Evolutionary conservation across 2,797 vertebrate species (phyloP).

Genomic region (Silurus lanzhouensis): DNA sequence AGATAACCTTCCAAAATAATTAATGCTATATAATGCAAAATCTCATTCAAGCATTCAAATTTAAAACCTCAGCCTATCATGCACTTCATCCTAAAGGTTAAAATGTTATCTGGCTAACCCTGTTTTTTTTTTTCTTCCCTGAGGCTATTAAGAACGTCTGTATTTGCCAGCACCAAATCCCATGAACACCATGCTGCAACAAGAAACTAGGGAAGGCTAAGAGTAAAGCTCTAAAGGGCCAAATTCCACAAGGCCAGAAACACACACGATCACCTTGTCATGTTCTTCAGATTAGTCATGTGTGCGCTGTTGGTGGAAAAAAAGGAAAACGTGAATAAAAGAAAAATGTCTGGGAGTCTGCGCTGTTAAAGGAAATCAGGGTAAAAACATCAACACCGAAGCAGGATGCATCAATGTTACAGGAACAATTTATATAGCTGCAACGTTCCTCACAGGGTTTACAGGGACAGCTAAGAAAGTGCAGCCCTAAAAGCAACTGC

Average conservation of each 20-base stretch:
- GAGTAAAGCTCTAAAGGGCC: conserved; percentile 43
- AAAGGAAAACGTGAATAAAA: conserved; percentile 70
- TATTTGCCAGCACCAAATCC: conserved; percentile 16
- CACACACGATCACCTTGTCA: conserved; percentile 80
- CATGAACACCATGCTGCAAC: conserved; percentile 4
- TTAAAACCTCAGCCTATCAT: neutral
- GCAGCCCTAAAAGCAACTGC: neutral
- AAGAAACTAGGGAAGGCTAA: conserved; percentile 26
- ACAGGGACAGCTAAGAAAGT: neutral
- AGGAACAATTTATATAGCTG: neutral
- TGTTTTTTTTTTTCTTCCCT: conserved; percentile 25
- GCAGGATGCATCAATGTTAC: neutral
- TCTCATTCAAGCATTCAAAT: neutral
- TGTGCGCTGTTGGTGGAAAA: conserved; percentile 78
- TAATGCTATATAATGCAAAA: neutral
- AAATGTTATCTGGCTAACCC: conserved; percentile 31
- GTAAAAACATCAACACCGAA: neutral
- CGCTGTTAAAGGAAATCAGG: neutral
- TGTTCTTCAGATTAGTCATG: conserved; percentile 82
- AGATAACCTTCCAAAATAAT: neutral
- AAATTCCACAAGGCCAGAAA: conserved; percentile 70
- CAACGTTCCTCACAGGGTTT: neutral
- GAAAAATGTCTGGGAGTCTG: conserved; percentile 60
- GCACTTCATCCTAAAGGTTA: neutral
- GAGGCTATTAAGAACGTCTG: conserved; percentile 6